Percentiles rank a stretch among this genome's conserved stretches.
These are phyloP conservation scores for Oncorhynchus nerka DNA, from an alignment of 2,113 vertebrate genomes.

Conservation along the genomic window DNA sequence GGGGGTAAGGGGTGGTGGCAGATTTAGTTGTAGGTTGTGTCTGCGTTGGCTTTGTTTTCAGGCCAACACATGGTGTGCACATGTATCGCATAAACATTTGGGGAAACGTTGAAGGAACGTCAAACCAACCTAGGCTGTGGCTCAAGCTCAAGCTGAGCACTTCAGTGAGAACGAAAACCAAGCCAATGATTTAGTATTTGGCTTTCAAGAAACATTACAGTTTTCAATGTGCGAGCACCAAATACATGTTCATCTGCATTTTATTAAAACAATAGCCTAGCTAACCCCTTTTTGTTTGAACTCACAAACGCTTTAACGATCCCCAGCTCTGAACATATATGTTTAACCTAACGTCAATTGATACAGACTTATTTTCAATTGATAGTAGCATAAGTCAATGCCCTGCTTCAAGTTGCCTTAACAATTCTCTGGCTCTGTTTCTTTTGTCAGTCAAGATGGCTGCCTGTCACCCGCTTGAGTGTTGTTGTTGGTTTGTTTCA, in stretches of 20 bases:
- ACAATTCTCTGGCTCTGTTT: neutral
- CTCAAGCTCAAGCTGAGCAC: neutral
- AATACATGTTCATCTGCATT: neutral
- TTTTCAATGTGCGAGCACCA: constrained; percentile 26
- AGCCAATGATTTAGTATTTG: constrained; percentile 24
- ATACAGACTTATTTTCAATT: neutral
- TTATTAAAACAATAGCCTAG: neutral
- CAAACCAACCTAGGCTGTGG: neutral
- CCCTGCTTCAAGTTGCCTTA: neutral
- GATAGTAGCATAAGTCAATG: neutral
- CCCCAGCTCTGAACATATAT: neutral
- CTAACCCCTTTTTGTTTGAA: neutral
- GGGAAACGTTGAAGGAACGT: constrained; percentile 5
- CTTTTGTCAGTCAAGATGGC: constrained; percentile 6
- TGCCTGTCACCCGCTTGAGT: neutral
- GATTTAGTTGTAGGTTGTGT: neutral
- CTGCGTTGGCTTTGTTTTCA: neutral
- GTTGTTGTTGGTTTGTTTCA: constrained; percentile 11
- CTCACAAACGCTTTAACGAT: constrained; percentile 2
- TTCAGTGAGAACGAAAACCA: constrained; percentile 8
- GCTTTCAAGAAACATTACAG: neutral
- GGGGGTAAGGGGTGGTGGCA: constrained; percentile 22
- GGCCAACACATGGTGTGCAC: constrained; percentile 25
- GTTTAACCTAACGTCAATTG: neutral
- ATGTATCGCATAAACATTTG: constrained; percentile 11